phyloP scores from a whole-genome alignment of 1,140 invertebrate genomes.

The Platyura marginata region DNA sequence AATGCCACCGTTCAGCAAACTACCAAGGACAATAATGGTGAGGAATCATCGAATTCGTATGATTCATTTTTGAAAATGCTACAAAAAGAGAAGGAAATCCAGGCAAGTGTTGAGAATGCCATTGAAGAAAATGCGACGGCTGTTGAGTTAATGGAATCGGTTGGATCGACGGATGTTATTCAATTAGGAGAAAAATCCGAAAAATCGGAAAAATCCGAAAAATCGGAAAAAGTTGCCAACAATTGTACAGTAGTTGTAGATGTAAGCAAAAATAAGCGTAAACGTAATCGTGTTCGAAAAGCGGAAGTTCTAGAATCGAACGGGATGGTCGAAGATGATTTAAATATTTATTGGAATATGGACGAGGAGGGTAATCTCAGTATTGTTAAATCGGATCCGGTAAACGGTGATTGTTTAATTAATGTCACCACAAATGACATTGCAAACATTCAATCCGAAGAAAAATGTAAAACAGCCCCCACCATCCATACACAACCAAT shows the following conservation, averaged over 20 bases:
- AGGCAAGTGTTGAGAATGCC: conserved; percentile 1
- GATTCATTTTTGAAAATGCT: not conserved
- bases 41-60: not conserved
- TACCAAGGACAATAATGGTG: not conserved
- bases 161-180: not conserved
- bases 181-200: not conserved
- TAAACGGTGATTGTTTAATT: no score
- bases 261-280: not conserved
- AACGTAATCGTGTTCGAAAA: not conserved
- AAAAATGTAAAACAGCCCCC: not conserved
- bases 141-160: not conserved
- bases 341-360: not conserved
- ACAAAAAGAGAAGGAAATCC: not conserved
- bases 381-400: not conserved
- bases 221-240: not conserved
- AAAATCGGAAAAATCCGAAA: not conserved
- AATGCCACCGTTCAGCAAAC: not conserved
- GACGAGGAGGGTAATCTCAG: no score
- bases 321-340: no score
- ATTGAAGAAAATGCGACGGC: not conserved
- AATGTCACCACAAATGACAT: not conserved
- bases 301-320: not conserved
- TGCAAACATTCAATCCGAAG: not conserved
- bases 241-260: not conserved
- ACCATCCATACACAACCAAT: not conserved